Base-by-base conservation (phyloP, 2,797 vertebrate species). In the Melanogrammus aeglefinus region DNA sequence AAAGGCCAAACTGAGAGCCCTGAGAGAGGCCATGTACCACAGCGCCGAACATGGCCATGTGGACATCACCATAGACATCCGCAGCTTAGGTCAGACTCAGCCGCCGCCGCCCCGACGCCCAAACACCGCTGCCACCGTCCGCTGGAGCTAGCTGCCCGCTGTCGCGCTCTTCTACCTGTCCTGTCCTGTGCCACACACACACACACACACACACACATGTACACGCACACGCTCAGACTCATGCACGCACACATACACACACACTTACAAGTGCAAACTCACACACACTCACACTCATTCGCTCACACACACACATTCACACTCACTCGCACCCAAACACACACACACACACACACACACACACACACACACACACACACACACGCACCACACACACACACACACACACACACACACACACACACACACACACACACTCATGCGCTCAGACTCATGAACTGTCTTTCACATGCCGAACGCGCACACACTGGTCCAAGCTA, bases 31-130 rank as follows among this genome's bases (percentile, higher is more conserved):
- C 92, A 94, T 95, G 93, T 95, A 95, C 93, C 95, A 95, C 92
- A 95, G 95, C 82, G 93, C 94, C 82, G 95, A 96, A 87, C 95
- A 96, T 84, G 94, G 94, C 90, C 93, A 95, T 88, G 94, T 96
- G 91, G 95, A 96, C 93, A 95, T 96, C 93, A 94, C 94, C 93
- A 94, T 95, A 91, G 95, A 95, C 92, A 94, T 95, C 92, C 95
- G 94, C 91, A 94, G 93, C 92, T 94, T 94, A 91, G 94, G 95
- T 95, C 92, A 94, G 94, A 91, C 78, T 90, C 86, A 90, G 88
- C 87, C 89, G 91, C 47, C 41, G 41, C 41, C 41, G 10, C 3
- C 41, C 47, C 16, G 47, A 16, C 47, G 47, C 47, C 47, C 14
- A 3, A 51, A 51, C 4, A 18, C 47, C 87, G 88, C 90, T 88